Evolutionary conservation across 1,140 invertebrate genomes (phyloP).

Genomic region (Solen grandis): DNA sequence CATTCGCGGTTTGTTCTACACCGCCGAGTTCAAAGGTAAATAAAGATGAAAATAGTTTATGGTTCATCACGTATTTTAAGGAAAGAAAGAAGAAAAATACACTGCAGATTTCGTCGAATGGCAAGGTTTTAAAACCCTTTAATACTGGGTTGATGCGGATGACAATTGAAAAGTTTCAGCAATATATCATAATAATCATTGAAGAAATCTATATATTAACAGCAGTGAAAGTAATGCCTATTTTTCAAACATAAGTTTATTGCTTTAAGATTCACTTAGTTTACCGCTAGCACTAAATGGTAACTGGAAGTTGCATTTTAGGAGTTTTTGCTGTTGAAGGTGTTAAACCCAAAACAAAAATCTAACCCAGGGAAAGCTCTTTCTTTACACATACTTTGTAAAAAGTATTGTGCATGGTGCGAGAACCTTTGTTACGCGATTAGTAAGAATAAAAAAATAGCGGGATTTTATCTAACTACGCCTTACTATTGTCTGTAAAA

Average conservation of each 20-base stretch:
- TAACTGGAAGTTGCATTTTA: slow-evolving; percentile 17
- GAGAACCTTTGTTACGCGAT: slow-evolving; percentile 5
- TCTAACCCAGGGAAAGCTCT: not conserved
- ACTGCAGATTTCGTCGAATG: slow-evolving; percentile 14
- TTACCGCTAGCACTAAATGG: slow-evolving; percentile 4
- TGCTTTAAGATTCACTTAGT: slow-evolving; percentile 38
- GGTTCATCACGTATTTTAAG: slow-evolving; percentile 30
- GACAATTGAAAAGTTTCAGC: not conserved
- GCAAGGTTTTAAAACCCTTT: slow-evolving; percentile 26
- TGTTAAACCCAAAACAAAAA: not conserved
- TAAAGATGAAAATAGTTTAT: slow-evolving; percentile 42
- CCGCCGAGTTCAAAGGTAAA: slow-evolving; percentile 20
- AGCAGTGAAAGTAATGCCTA: slow-evolving; percentile 32
- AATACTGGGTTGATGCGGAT: slow-evolving; percentile 13
- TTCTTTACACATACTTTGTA: slow-evolving; percentile 18
- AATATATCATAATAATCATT: not conserved
- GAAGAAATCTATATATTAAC: slow-evolving; percentile 21
- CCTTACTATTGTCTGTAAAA: slow-evolving; percentile 15
- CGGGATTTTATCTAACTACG: slow-evolving; percentile 1
- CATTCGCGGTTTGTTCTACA: slow-evolving; percentile 24
- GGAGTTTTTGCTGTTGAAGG: slow-evolving; percentile 8
- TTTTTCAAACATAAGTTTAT: slow-evolving; percentile 29
- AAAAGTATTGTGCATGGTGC: slow-evolving; percentile 17
- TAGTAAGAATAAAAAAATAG: slow-evolving; percentile 7
- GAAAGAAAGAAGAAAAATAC: slow-evolving; percentile 23